These are phyloP conservation scores for Hoplodrina blanda DNA, from an alignment of 2,888 invertebrate genomes.

Conservation along the genomic window DNA sequence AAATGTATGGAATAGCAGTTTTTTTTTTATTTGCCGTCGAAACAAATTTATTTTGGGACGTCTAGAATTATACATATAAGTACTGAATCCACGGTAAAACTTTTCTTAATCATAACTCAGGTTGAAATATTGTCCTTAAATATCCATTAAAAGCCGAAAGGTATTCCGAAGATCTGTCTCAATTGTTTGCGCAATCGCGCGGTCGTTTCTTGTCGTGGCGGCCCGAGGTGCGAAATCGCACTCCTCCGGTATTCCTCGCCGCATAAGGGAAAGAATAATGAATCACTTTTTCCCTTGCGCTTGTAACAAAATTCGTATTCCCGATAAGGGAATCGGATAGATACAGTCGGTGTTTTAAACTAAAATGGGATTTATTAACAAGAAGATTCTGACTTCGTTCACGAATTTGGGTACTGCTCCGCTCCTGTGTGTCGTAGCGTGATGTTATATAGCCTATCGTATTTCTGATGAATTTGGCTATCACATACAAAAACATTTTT, in stretches of 20 bases:
- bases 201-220: constrained; percentile 24
- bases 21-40: no score
- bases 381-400: no score
- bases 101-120: neutral
- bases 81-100: no score
- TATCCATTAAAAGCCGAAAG: constrained; percentile 5
- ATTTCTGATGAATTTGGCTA: no score
- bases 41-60: no score
- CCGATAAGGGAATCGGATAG: constrained; percentile 50
- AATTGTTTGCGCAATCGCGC: constrained; percentile 42
- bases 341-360: constrained; percentile 30
- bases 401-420: no score
- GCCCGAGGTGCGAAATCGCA: constrained; percentile 43
- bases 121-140: constrained; percentile 10
- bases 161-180: constrained; percentile 31
- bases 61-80: no score
- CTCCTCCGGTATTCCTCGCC: constrained; percentile 30
- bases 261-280: constrained; percentile 58
- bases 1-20: no score
- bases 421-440: no score
- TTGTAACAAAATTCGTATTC: constrained; percentile 51
- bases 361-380: constrained; percentile 40
- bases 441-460: no score
- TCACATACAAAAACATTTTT: no score
- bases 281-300: constrained; percentile 52